Evolutionary conservation across 2,888 invertebrate species (phyloP), one percentile per base, ranked within the genome.

Genomic region (Phyllotreta cruciferae): DNA sequence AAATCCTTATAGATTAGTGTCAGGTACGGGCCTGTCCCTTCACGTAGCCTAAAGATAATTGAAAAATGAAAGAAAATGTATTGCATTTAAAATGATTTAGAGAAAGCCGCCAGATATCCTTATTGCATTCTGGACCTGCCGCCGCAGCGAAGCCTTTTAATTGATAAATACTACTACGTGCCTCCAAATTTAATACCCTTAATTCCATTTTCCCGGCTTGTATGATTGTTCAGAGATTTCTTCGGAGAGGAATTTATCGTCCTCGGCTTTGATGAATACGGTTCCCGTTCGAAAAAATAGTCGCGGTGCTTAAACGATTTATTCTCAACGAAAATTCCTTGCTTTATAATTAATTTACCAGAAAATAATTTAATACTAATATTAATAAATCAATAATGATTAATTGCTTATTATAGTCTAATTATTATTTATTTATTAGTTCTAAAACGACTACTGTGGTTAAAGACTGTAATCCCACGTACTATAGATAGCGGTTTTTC

Each of bases 161-260:
- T 78, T 79, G 78, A 78, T 78, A 78, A 78, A 78, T 77, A 75
- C 74, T 71, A 68, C 75, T 72, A 77, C 77, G 77, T 78, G 78
- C 74, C 66, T 67, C 66, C 57, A 61, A 69, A 66, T 67, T 65
- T 61, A 68, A 67, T 69, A 66, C 63, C 63, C 52, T 66, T 65
- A 65, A 68, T 68, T 71, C 65, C 62, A 62, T 67, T 69, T 66
- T 66, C 24, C 60, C 69, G 65, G 66, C 69, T 70, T 68, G 62
- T 69, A 66, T 66, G 66, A 70, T 71, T 64, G 68, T 66, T 56
- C 64, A 57, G 66, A 68, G 67, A 68, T 68, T 66, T 68, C 57
- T 62, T 64, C 54, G 56, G 60, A 56, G 63, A 61, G 52, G 63
- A 67, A 63, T 70, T 70, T 70, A 69, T 70, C 66, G 66, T 62